Base-by-base conservation (phyloP, 2,797 vertebrate genomes). In the Benthosema pterotum region DNA sequence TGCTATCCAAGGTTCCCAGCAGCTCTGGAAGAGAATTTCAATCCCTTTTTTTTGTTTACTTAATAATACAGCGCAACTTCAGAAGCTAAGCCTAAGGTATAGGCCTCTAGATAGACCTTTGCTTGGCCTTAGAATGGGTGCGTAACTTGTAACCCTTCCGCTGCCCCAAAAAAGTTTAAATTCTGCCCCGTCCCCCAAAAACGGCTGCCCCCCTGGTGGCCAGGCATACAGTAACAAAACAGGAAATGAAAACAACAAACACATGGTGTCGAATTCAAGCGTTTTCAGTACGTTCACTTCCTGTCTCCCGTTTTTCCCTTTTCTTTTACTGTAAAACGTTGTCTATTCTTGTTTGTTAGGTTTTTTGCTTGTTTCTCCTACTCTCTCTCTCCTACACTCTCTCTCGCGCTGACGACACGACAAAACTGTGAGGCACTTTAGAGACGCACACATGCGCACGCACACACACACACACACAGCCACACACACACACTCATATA, bases 401-500 rank as follows among this genome's bases (percentile, higher is more conserved):
- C n/a, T 87, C 80, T 82, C 65, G 73, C 57, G 84, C 93, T 95
- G 94, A 96, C 94, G 94, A 97, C 94, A 95, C 94, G 93, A 96
- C 93, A 96, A 86, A 87, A 98, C 96, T 97, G 96, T 97, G 97
- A 99, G 97, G 97, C 97, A 99, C 97, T 99, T 99, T 95, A 97
- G 96, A 98, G 96, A 98, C 96, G 92, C 92, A 93, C 92, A 93
- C 87, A 85, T 86, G 91, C 86, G 92, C 89, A 93, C 95, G 93
- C 80, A 45, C 76, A 80, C 69, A 75, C 75, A 66, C 51, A 13
- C 42, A 79, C 60, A 75, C 52, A 8, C 77, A 81, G 80, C 83
- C 75, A 84, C 50, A 77, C 49, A 71, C 84, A 79, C 49, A 74
- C 83, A 60, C 79, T 76, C 86, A 77, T 63, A 86, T 74, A 88